Conservation (phyloP, 2,113 vertebrate species). For the Myrmecophaga tridactyla region DNA sequence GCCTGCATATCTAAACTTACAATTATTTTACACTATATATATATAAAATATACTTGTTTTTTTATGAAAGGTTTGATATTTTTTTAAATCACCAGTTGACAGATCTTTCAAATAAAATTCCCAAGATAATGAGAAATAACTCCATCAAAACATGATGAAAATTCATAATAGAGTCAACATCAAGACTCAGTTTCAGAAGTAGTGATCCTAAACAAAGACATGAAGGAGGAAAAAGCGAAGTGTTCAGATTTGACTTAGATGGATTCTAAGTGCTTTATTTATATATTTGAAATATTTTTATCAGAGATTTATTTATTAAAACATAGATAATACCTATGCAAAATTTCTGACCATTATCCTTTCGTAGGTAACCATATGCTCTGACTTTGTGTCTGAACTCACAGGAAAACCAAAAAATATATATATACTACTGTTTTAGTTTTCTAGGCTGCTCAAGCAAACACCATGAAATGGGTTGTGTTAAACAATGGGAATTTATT, state of each 20-base stretch:
- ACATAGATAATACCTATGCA: background rate
- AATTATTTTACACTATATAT: background rate
- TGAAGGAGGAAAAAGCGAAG: background rate
- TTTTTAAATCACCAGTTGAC: background rate
- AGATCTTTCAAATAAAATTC: slow-evolving; percentile 25
- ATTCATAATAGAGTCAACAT: background rate
- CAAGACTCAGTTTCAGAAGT: background rate
- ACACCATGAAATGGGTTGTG: too few relatives aligned
- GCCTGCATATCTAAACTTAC: background rate
- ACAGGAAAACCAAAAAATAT: background rate
- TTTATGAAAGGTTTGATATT: background rate
- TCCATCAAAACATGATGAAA: background rate
- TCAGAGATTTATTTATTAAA: slow-evolving; percentile 6
- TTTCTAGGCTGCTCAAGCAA: too few relatives aligned
- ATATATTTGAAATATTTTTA: background rate
- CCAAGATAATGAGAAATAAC: background rate
- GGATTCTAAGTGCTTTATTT: background rate
- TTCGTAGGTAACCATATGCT: background rate
- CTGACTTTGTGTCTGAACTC: background rate
- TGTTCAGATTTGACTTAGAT: background rate
- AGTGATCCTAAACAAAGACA: background rate
- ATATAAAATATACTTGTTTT: too few relatives aligned
- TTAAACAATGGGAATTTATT: too few relatives aligned
- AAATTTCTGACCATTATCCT: background rate
- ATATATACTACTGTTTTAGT: background rate